A percentile compares a stretch with the other conserved stretches of the same genome.
These are phyloP conservation scores for Cyphomyrus plagiostoma DNA, from an alignment of 2,113 vertebrate species.

Conservation along the genomic window DNA sequence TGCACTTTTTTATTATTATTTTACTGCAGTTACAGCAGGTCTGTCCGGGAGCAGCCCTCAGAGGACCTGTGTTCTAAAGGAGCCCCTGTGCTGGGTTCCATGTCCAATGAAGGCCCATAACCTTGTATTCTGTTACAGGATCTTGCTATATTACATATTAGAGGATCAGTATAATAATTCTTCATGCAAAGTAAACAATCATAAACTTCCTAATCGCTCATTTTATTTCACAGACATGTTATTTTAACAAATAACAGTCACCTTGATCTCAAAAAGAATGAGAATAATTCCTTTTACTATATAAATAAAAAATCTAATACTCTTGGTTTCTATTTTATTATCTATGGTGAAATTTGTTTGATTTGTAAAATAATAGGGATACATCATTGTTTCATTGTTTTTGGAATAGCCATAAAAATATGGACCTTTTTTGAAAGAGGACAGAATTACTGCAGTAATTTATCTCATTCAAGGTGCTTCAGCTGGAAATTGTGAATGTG, in stretches of 20 bases:
- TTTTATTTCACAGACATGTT: neutral
- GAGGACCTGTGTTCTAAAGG: conserved; percentile 11
- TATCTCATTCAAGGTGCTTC: neutral
- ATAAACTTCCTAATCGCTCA: neutral
- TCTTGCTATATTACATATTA: neutral
- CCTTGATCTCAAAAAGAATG: neutral
- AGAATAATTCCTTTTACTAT: neutral
- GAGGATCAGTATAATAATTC: neutral
- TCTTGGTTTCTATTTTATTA: neutral
- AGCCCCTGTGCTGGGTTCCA: neutral
- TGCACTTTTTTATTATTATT: conserved; percentile 63
- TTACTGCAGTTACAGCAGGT: conserved; percentile 61
- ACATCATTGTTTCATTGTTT: neutral
- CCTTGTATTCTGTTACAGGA: neutral
- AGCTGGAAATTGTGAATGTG: neutral
- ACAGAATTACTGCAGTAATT: neutral
- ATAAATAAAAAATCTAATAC: neutral
- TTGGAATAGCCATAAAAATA: neutral
- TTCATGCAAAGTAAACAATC: neutral
- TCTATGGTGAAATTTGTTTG: neutral
- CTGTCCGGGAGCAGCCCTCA: conserved; percentile 43
- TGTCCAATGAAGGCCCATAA: neutral
- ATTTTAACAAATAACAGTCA: neutral
- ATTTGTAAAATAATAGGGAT: neutral
- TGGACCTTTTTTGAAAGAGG: neutral